Conservation (phyloP, 2,888 invertebrate species). For the Scaptomyza flava region DNA sequence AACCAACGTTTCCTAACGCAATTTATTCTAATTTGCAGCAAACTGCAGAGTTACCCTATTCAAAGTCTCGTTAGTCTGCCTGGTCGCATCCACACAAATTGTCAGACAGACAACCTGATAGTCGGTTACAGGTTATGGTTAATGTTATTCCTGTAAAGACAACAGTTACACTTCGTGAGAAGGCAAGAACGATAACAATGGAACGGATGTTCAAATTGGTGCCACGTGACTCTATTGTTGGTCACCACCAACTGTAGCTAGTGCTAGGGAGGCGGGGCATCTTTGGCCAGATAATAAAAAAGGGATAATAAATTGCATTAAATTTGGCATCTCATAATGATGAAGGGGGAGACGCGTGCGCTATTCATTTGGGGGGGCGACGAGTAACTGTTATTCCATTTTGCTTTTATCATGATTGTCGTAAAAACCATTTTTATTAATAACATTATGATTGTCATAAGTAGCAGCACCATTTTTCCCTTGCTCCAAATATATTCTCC, state of each 20-base stretch:
- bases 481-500: neutral
- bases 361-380: slow-evolving; percentile 12
- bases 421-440: slow-evolving; percentile 72
- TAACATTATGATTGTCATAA: slow-evolving; percentile 74
- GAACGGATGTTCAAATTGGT: slow-evolving; percentile 82
- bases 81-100: slow-evolving; percentile 14
- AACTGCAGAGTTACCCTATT: slow-evolving; percentile 23
- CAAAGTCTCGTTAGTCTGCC: slow-evolving; percentile 44
- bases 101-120: slow-evolving; percentile 13
- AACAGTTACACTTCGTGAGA: slow-evolving; percentile 43
- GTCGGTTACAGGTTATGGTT: slow-evolving; percentile 64
- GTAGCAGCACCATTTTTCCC: slow-evolving; percentile 11
- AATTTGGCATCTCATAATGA: slow-evolving; percentile 74
- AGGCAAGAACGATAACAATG: slow-evolving; percentile 32
- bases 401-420: slow-evolving; percentile 72
- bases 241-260: slow-evolving; percentile 43
- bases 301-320: slow-evolving; percentile 84
- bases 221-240: slow-evolving; percentile 84
- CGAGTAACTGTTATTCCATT: slow-evolving; percentile 40
- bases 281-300: slow-evolving; percentile 74
- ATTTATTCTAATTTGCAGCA: slow-evolving; percentile 69
- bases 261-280: slow-evolving; percentile 27
- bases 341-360: slow-evolving; percentile 52
- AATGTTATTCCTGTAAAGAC: slow-evolving; percentile 52
- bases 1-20: slow-evolving; percentile 61